Percentiles rank a stretch among this genome's conserved stretches.
Evolutionary conservation across 2,113 vertebrate species (phyloP).

Genomic region (Hyperopisus bebe): DNA sequence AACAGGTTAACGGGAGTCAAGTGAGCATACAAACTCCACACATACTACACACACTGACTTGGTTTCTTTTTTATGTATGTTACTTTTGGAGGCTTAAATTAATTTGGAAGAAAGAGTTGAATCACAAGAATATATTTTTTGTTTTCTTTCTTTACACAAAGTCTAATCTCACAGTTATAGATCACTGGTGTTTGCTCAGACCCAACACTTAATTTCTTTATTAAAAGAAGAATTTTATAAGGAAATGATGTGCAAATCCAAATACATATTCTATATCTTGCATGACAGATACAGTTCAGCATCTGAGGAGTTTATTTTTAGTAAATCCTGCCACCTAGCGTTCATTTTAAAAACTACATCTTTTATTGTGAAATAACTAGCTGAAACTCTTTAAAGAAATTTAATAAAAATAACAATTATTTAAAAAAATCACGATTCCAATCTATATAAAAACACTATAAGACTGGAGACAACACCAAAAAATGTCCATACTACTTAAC

Average conservation of each 20-base stretch:
- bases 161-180: background rate
- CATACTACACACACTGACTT: background rate
- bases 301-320: background rate
- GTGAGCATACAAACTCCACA: background rate
- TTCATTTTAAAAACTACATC: background rate
- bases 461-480: background rate
- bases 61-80: background rate
- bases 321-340: constrained; percentile 13
- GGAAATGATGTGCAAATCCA: background rate
- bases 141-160: background rate
- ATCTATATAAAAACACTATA: background rate
- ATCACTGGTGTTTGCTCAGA: background rate
- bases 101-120: background rate
- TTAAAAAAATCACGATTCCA: background rate
- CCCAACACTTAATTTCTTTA: background rate
- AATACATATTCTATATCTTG: background rate
- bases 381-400: background rate
- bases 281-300: background rate
- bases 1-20: background rate
- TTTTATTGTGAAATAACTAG: background rate
- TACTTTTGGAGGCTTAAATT: background rate
- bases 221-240: background rate
- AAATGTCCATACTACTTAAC: background rate
- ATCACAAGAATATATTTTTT: background rate
- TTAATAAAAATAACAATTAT: background rate